Evolutionary conservation across 2,888 invertebrate genomes (phyloP), one percentile per base, ranked within the genome.

Genomic region (Hypercompe scribonia): DNA sequence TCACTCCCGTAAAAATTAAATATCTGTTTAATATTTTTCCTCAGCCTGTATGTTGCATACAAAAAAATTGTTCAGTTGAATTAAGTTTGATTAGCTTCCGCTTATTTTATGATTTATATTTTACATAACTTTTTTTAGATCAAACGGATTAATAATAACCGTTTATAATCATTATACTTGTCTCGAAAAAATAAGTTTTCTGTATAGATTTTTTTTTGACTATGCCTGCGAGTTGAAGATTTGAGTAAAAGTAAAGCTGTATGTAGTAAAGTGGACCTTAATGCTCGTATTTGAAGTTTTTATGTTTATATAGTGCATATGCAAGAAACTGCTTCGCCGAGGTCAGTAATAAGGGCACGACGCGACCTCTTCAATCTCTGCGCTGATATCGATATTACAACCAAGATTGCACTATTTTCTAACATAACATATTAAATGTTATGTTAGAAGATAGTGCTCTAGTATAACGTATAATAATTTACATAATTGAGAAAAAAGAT

Each of bases 321-420:
- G 46, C 69, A 63, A 31, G 64, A 76, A 79, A 74, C 78, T 84
- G 86, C 84, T 84, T 81, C 81, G 78, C 75, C 69, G 71, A 77
- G 86, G 85, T 82, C 87, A 84, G 80, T 71, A 74, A 72, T 72
- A 75, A 76, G 76, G 61, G 31, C 31, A 28, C 73, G 74, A 68
- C 75, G 65, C 70, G 76, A 79, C 77, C 83, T 81, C 69, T 2
- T 54, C 21, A 28, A 54, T 36, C 54, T 68, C 36, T 54, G 50
- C 50, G 18, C 54, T 70, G 54, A 74, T 81, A 82, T 83, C 77
- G 24, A 74, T 73, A 42, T 72, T 69, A 31, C 36, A 50, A 18
- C 18, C 2, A 24, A 65, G 34, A 64, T 72, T 64, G 72, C 64
- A n/a, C 50, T 64, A 31, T 50, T 64, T 39, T 64, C 42, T 39